Conservation (phyloP, 2,888 invertebrate species). For the Diarsia rubi region DNA sequence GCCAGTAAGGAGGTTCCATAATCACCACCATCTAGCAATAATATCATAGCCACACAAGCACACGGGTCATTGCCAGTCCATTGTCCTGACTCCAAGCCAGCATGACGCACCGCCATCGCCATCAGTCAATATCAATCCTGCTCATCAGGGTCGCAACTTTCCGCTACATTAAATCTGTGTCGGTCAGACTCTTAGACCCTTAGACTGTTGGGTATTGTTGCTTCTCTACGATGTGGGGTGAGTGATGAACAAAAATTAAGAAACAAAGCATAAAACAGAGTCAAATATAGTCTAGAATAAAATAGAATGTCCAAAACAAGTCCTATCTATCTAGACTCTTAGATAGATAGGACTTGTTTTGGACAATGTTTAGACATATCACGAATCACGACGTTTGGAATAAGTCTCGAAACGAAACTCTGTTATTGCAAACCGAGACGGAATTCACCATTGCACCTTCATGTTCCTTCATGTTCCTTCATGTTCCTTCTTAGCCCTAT, state of each 20-base stretch:
- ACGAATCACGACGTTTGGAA: no score
- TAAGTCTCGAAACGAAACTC: no score
- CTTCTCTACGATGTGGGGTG: background rate
- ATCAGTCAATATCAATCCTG: conserved; percentile 23
- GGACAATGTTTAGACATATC: background rate
- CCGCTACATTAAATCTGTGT: conserved; percentile 58
- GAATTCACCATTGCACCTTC: no score
- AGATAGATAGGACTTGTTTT: background rate
- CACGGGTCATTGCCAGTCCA: conserved; percentile 43
- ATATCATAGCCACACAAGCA: conserved; percentile 1
- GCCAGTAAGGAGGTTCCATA: background rate
- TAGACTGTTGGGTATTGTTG: background rate
- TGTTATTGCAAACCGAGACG: no score
- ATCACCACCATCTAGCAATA: conserved; percentile 1
- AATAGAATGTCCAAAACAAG: no score
- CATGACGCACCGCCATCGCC: conserved; percentile 31
- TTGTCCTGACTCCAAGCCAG: conserved; percentile 30
- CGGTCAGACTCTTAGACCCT: conserved; percentile 22
- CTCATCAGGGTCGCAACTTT: conserved; percentile 47
- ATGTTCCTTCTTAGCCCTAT: no score
- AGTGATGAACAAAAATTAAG: background rate
- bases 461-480: no score
- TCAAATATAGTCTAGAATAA: no score
- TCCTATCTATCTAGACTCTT: no score
- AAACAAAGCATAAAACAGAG: background rate